Base-by-base conservation (phyloP, 37 sponge, comb jelly and placozoan genomes). In the Spongilla lacustris region DNA sequence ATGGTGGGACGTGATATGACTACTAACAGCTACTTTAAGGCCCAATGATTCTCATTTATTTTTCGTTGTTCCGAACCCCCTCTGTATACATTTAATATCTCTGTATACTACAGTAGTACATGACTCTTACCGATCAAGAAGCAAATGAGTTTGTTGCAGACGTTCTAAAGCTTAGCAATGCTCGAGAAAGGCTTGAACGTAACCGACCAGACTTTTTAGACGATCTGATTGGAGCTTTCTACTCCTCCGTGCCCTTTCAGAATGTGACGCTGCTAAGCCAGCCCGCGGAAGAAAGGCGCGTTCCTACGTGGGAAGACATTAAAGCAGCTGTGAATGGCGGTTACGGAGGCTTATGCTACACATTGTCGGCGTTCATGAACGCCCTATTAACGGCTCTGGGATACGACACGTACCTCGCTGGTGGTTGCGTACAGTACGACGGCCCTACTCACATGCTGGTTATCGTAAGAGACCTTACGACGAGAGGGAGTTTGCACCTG, bases 191-290 rank as follows among this genome's bases (percentile, higher is more conserved):
- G 26, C 21, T 35, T 13, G 24, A 73, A 49, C 10, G 8, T 0
- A 46, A 36, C 36, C 26, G 66, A 9, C 38, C 50, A 30, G 21
- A n/a, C 27, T 74, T 84, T 37, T 50, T 84, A 37, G 49, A 84
- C 35, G 67, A 84, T 2, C 50, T 84, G 30, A 74, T 84, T 37
- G 0, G 28, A 27, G 84, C 84, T 0, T 84, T 73, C 34, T 26
- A 41, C 5, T 74, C 34, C 24, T 50, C 24, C 27, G 46, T 84
- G 41, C 84, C 83, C 10, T 84, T 84, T 68, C 84, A 84, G 26
- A 74, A 74, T 73, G 66, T 84, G 28, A 73, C 74, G 24, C 66
- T 84, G 4, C 74, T 74, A 0, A 19, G 27, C 34, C 14, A 23
- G 66, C 50, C 34, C 13, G 75, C 75, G 5, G 49, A 37, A 41